Percentiles rank a stretch among this genome's conserved stretches.
These are phyloP conservation scores for Teleopsis dalmanni DNA, from an alignment of 1,140 invertebrate genomes.

Conservation along the genomic window DNA sequence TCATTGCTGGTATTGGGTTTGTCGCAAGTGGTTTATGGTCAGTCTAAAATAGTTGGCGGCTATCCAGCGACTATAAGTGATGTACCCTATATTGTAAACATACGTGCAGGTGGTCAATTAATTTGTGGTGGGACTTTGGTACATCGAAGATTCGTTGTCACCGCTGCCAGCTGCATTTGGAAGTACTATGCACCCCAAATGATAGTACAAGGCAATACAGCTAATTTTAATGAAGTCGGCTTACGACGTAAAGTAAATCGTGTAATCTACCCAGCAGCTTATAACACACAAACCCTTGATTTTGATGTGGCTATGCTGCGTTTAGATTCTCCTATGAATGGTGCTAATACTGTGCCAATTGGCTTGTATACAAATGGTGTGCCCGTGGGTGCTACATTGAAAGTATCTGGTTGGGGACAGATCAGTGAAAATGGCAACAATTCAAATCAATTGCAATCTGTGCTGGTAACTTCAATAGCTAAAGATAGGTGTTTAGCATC, in stretches of 20 bases:
- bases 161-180: slow-evolving; percentile 25
- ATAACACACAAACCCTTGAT: slow-evolving; percentile 21
- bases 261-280: slow-evolving; percentile 16
- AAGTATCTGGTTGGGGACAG: slow-evolving; percentile 33
- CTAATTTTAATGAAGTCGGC: slow-evolving; percentile 16
- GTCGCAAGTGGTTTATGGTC: too few relatives aligned
- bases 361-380: slow-evolving; percentile 17
- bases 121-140: slow-evolving; percentile 31
- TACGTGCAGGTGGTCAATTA: slow-evolving; percentile 21
- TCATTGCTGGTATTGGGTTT: too few relatives aligned
- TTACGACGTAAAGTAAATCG: slow-evolving; percentile 5
- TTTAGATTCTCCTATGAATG: slow-evolving; percentile 11
- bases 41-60: slow-evolving; percentile 35
- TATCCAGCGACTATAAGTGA: slow-evolving; percentile 22
- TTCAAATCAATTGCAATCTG: slow-evolving; percentile 25
- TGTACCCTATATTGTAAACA: slow-evolving; percentile 30
- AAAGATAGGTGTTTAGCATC: slow-evolving; percentile 22
- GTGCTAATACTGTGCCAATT: slow-evolving; percentile 22
- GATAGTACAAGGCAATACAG: slow-evolving; percentile 28
- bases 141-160: slow-evolving; percentile 22
- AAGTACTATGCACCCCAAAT: slow-evolving; percentile 15
- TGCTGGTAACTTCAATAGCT: slow-evolving; percentile 22
- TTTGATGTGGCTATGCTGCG: slow-evolving; percentile 35
- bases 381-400: slow-evolving; percentile 20
- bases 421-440: slow-evolving; percentile 22